A percentile compares a stretch with the other conserved stretches of the same genome.
phyloP scores from a whole-genome alignment of 2,113 vertebrate genomes.

The Toxostoma redivivum region DNA sequence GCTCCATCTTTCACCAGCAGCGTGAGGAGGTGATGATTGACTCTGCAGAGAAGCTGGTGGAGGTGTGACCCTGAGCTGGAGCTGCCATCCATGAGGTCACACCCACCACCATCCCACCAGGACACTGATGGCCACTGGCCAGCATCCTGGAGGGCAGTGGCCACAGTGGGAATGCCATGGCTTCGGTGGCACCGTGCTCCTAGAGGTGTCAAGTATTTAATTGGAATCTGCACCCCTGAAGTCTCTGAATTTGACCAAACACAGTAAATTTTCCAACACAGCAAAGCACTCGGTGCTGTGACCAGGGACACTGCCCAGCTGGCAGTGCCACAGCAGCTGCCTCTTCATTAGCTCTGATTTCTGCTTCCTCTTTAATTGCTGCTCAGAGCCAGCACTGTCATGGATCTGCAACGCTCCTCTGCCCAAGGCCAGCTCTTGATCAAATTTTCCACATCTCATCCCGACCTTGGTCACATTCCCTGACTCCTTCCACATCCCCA shows the following conservation, averaged over 20 bases:
- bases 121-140: not conserved
- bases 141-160: fast-evolving
- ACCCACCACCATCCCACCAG: not conserved
- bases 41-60: not conserved
- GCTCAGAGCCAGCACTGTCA: not conserved
- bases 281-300: not conserved
- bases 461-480: not conserved
- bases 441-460: not conserved
- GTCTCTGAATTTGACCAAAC: not conserved
- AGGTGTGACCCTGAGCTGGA: not conserved
- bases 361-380: not conserved
- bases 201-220: not conserved
- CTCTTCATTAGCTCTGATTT: not conserved
- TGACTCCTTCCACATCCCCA: not conserved
- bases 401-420: not conserved
- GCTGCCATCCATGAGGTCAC: not conserved
- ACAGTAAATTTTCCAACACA: fast-evolving
- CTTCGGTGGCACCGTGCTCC: not conserved
- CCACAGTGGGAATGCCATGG: fast-evolving
- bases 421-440: not conserved
- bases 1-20: not conserved
- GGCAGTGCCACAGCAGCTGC: not conserved
- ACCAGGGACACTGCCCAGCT: not conserved
- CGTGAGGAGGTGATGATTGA: not conserved
- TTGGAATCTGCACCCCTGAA: not conserved